Base-by-base conservation (phyloP, 2,113 vertebrate species). In the Mesitornis unicolor region DNA sequence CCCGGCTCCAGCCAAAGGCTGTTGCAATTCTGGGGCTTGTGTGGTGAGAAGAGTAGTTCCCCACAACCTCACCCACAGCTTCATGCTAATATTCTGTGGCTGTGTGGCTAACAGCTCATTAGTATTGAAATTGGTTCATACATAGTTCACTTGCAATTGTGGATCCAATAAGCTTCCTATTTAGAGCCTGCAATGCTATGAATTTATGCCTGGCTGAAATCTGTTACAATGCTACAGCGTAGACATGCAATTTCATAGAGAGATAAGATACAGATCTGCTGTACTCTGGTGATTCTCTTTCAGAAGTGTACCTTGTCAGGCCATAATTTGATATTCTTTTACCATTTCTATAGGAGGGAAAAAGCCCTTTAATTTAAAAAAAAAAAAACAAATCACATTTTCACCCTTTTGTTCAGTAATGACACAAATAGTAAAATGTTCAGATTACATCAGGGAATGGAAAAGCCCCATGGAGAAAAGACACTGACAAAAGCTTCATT, bases 251-350 rank as follows among this genome's bases (percentile, higher is more conserved):
- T 97, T 96, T 97, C 96, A 92, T 53, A 81, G 79, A 95, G 91
- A 95, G 95, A 96, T 95, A 96, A 97, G 97, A 97, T 97, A 95
- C 73, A 96, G 96, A 97, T 97, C 94, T 93, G 93, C 96, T 94
- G 95, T 96, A 89, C 88, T 81, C 88, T 59, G 77, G 79, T 89
- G 95, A 90, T 97, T 96, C 91, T 91, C 94, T 91, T 84, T 91
- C 91, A 91, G 70, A 87, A 94, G 70, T 78, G 61, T 65, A 86
- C 85, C 96, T 94, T 95, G 95, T 96, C 97, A 87, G 94, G 85
- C 92, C 94, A 89, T 92, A 86, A 97, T 96, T 97, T 95, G 88
- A 96, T 95, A 96, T 92, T 92, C 95, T 94, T 96, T 95, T 84
- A 89, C 80, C 38, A 26, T 87, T 94, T 93, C 85, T 84, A 28